Base-by-base conservation (phyloP, 2,113 vertebrate species). In the Dolichallabes microphthalmus region DNA sequence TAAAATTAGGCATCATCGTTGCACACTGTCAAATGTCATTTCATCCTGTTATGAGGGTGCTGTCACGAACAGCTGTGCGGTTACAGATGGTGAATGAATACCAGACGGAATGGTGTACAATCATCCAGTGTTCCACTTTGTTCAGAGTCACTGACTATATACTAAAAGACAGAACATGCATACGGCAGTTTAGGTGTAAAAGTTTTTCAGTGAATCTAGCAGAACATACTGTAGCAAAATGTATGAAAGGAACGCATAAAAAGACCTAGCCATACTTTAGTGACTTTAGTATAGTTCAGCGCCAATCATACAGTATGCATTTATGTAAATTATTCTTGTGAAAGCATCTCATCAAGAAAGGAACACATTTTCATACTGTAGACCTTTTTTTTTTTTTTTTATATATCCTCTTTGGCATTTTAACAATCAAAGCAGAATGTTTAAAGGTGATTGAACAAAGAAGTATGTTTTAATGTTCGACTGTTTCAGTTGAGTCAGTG, bases 81-180 rank as follows among this genome's bases (percentile, higher is more conserved):
- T 15, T 66, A 45, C 45, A 77, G 82, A 74, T 76, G 50, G 73
- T 68, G 35, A 74, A 61, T 73, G 53, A 82, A 53, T 69, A 15
- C 68, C 68, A 30, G 53, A 83, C 50, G 12, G 1, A 30, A 82
- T 61, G 45, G 19, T n/a, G 30, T 50, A 57, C 27, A 35, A 68
- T 76, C 63, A n/a, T 85, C 52, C 20, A 35, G 60, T 63, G n/a
- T 84, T 77, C 20, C 25, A 53, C 53, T 74, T 25, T 69, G 61
- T 25, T 17, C 22, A 60, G 30, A 85, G 20, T 78, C 74, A 27
- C 45, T 58, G 3, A 15, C 63, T 84, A 30, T 64, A 4, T 76
- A 19, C n/a, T 75, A 27, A 52, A 58, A 74, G 69, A 22, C 5
- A 25, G 20, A 25, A 20, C 77, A 22, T 22, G 55, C 20, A 35